Percentiles rank a stretch among this genome's conserved stretches.
phyloP scores from a whole-genome alignment of 2,797 vertebrate genomes.

The Bradypus variegatus region DNA sequence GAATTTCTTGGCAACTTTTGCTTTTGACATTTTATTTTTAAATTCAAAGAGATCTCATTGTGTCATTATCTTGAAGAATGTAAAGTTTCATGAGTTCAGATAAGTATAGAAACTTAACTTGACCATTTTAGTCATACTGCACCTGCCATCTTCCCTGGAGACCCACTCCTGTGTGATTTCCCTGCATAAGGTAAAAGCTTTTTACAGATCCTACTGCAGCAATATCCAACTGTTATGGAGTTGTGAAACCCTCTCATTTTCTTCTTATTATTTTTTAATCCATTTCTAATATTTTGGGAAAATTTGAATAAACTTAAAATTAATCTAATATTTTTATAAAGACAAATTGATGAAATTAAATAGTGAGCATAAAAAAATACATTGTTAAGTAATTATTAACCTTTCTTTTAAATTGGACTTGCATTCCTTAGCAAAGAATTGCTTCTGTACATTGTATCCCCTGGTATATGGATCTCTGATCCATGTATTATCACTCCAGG shows the following conservation, averaged over 20 bases:
- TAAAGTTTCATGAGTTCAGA: neutral
- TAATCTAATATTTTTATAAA: neutral
- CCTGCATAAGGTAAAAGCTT: neutral
- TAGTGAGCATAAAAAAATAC: neutral
- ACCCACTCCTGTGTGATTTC: neutral
- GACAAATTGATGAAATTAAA: neutral
- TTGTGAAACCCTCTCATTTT: neutral
- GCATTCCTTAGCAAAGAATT: neutral
- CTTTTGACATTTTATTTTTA: conserved; percentile 41
- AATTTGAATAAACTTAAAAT: neutral
- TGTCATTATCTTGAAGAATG: conserved; percentile 21
- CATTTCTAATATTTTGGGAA: neutral
- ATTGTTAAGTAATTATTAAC: neutral
- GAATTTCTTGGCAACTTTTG: conserved; percentile 55
- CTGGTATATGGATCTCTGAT: neutral
- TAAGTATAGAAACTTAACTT: neutral
- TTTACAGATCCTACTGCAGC: neutral
- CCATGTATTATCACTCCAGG: neutral
- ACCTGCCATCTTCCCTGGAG: neutral
- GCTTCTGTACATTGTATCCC: neutral
- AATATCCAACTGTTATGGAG: neutral
- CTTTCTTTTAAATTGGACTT: neutral
- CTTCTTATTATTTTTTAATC: neutral
- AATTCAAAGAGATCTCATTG: conserved; percentile 5
- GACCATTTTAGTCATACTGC: neutral